These are phyloP conservation scores for Baryphthengus martii DNA, from an alignment of 2,113 vertebrate genomes.

Conservation along the genomic window DNA sequence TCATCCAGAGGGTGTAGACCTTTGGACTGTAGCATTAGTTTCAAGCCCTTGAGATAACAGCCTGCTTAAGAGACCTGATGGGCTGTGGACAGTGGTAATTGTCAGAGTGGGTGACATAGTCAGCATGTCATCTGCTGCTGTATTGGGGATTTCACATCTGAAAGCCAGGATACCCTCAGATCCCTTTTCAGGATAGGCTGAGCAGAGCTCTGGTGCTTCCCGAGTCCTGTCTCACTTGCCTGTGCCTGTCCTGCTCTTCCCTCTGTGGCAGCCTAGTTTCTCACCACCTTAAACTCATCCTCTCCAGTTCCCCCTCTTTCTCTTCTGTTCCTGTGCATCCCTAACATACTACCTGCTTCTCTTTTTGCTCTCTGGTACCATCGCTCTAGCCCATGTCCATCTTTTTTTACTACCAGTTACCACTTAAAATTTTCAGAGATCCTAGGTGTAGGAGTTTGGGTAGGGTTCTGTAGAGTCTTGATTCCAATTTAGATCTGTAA, in stretches of 20 bases:
- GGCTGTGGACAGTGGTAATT: background rate
- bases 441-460: background rate
- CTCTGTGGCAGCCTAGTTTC: background rate
- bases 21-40: background rate
- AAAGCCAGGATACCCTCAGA: background rate
- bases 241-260: background rate
- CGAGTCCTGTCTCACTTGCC: background rate
- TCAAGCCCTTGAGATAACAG: background rate
- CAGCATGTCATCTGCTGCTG: background rate
- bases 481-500: background rate
- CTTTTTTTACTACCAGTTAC: background rate
- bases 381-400: accelerated
- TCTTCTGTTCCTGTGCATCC: background rate
- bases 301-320: background rate
- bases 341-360: background rate
- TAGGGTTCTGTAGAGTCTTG: background rate
- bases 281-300: background rate
- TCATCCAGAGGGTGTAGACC: background rate
- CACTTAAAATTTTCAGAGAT: background rate
- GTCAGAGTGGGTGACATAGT: background rate
- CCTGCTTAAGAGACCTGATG: background rate
- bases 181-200: background rate
- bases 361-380: background rate
- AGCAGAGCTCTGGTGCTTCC: background rate
- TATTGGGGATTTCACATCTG: background rate